Base-by-base conservation (phyloP, 2,888 invertebrate genomes). In the Thecophora atra region DNA sequence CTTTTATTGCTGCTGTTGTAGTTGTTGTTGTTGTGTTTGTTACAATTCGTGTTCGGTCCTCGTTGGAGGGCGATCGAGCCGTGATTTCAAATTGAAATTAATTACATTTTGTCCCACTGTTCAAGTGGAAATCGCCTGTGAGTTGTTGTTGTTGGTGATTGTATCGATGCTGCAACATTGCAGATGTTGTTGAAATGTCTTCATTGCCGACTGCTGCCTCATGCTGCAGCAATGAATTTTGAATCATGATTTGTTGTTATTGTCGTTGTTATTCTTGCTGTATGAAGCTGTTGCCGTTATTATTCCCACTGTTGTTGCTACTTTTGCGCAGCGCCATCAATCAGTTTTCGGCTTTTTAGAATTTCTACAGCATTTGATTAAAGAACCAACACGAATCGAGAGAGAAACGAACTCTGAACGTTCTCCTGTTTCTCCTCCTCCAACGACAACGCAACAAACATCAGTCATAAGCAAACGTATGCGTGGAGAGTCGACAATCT, bases 171-270 rank as follows among this genome's bases (percentile, higher is more conserved):
- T 19, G 68, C 58, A 37, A 37, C 26, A 21, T 51, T 67, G 60
- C 73, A 60, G 44, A 68, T 54, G 42, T 24, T 73, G 75, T 24
- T 73, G 75, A 73, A 77, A 76, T 76, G 74, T 78, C 78, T 74
- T 76, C 72, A 76, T 74, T 73, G 71, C 76, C 72, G 62, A 67
- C 19, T 15, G 15, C 58, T 47, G 62, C 19, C 47, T n/a, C 19
- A 44, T 69, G 72, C 73, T 70, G 72, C 51, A 28, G 13, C 44
- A 19, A 70, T 64, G 70, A 63, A 54, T 70, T 64, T 56, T 70
- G 26, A 24, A 17, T 63, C 64, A 64, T 64, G 54, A 51, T 60
- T 47, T 72, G 52, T 70, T 74, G 70, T 70, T 69, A 65, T 66
- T 58, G 66, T 60, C 51, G 72, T 54, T 72, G 44, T 67, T 75